A percentile compares a stretch with the other conserved stretches of the same genome.
Conservation (phyloP, 2,888 invertebrate species). For the Drosophila eohydei region DNA sequence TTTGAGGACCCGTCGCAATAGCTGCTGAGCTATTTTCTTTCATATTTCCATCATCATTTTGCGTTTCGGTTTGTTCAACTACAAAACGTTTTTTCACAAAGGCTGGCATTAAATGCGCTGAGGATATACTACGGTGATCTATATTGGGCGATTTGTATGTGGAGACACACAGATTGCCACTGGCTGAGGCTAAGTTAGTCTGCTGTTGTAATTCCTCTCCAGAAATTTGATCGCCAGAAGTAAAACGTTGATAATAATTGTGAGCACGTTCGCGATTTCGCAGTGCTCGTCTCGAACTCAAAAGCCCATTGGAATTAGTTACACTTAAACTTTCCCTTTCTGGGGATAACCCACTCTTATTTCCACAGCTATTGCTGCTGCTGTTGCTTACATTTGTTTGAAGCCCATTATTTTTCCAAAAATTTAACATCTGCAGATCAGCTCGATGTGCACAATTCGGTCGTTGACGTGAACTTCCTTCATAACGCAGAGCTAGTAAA, state of each 20-base stretch:
- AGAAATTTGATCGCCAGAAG: constrained; percentile 40
- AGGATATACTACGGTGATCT: constrained; percentile 84
- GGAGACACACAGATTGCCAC: constrained; percentile 18
- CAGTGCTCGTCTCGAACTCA: constrained; percentile 59
- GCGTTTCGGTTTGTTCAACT: constrained; percentile 38
- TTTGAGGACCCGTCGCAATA: not conserved
- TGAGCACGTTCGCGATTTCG: constrained; percentile 61
- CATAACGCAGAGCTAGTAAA: constrained; percentile 89
- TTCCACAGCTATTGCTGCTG: constrained; percentile 17
- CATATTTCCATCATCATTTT: constrained; percentile 32
- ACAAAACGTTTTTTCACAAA: constrained; percentile 83
- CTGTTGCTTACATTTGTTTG: constrained; percentile 16
- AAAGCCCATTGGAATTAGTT: constrained; percentile 45
- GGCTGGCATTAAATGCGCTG: constrained; percentile 84
- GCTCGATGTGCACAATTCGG: constrained; percentile 89
- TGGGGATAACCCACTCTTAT: constrained; percentile 42
- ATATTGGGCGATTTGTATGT: constrained; percentile 67
- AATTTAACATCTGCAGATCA: constrained; percentile 74
- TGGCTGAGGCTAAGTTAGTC: not conserved
- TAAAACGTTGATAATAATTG: constrained; percentile 69
- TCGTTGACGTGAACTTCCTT: constrained; percentile 89
- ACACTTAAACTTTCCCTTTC: constrained; percentile 51
- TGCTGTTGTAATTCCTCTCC: constrained; percentile 14
- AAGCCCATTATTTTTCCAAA: constrained; percentile 86
- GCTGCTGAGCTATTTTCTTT: not conserved